Evolutionary conservation across 2,888 invertebrate species (phyloP), one percentile per base, ranked within the genome.

Genomic region (Automeris io): DNA sequence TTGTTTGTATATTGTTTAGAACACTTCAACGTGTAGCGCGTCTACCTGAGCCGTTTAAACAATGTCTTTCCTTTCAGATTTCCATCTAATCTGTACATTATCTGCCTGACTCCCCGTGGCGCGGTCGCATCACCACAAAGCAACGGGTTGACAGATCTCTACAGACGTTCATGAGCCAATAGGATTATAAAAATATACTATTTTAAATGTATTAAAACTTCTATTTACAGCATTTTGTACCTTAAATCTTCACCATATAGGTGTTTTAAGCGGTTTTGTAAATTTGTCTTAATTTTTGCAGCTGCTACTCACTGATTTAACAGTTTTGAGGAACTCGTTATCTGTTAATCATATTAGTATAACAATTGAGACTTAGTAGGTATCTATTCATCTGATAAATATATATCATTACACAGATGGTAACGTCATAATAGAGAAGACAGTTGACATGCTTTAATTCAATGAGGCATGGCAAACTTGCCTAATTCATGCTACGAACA

Each of bases 101-200:
- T 83, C 80, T 72, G 68, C 47, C 51, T 51, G 70, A 57, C 69
- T 58, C 73, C 85, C 81, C 64, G 82, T 70, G 29, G 85, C 47
- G 83, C 56, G 65, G 70, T 65, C 79, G 79, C 73, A 66, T 65
- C 72, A 57, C 69, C 74, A 83, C 85, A 85, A 86, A 86, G 80
- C 78, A 81, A 81, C 76, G 82, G 83, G 85, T 85, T 86, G 85
- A 86, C 85, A 86, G 82, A 76, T 80, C 75, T 73, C 69, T 58
- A 71, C 72, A 70, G 75, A 70, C 72, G 62, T 65, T 69, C 76
- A 69, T 69, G 63, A 55, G 58, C 61, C 67, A 75, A 83, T 77
- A 71, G 77, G 74, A 79, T 85, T 81, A 79, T 76, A 70, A 77
- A n/a, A 73, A 68, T 70, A 60, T 60, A 63, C 60, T 57, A 57